Conservation (phyloP, 2,888 invertebrate species). For the Agrotis clavis region DNA sequence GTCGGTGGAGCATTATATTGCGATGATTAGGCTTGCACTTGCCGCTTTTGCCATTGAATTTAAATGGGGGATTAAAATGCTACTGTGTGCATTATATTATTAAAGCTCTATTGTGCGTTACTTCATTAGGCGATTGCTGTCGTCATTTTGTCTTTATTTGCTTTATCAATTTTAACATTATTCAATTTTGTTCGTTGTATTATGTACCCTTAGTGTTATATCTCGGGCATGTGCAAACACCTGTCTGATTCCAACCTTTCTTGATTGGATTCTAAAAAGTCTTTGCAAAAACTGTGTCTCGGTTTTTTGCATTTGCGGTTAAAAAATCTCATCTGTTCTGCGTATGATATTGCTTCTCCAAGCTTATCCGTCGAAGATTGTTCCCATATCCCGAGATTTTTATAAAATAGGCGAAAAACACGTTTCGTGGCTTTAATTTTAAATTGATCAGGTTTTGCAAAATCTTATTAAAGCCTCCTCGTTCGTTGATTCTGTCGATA, state of each 20-base stretch:
- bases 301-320: constrained; percentile 69
- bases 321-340: constrained; percentile 73
- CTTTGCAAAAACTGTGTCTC: constrained; percentile 57
- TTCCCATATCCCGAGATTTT: constrained; percentile 89
- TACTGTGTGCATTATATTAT: constrained; percentile 87
- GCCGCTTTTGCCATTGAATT: constrained; percentile 88
- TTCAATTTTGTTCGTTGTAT: constrained; percentile 12
- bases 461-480: constrained; percentile 88
- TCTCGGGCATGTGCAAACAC: constrained; percentile 4
- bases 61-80: constrained; percentile 90
- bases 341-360: constrained; percentile 76
- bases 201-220: not conserved
- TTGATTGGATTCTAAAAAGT: constrained; percentile 58
- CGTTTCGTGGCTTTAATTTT: constrained; percentile 92
- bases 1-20: constrained; percentile 89
- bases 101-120: constrained; percentile 86
- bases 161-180: constrained; percentile 60
- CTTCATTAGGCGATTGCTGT: constrained; percentile 87
- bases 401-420: constrained; percentile 91
- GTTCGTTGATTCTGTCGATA: constrained; percentile 77
- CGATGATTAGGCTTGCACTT: constrained; percentile 90
- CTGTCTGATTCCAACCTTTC: constrained; percentile 36
- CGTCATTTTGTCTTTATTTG: constrained; percentile 75
- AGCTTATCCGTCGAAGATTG: constrained; percentile 89
- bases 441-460: constrained; percentile 90